Conservation (phyloP, 1,140 invertebrate genomes). For the Apis dorsata region DNA sequence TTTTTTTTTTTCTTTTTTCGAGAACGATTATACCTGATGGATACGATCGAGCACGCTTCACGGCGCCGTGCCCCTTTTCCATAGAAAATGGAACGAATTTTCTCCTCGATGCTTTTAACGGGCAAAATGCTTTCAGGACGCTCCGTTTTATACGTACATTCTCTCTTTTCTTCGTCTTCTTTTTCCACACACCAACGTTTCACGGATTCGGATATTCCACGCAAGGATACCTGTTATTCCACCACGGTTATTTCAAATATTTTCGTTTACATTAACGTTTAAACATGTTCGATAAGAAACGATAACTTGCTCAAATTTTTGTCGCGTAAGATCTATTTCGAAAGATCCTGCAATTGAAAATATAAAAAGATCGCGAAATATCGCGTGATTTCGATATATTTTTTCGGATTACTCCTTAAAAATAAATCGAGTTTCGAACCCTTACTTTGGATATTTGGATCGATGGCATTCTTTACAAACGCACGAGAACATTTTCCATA, state of each 20-base stretch:
- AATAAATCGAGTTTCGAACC: too few species aligned
- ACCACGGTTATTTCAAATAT: not conserved
- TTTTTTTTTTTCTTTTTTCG: slow-evolving; percentile 25
- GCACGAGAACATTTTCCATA: not conserved
- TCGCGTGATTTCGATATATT: too few species aligned
- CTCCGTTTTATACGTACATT: slow-evolving; percentile 59
- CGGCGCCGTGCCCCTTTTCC: slow-evolving; percentile 50
- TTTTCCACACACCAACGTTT: not conserved
- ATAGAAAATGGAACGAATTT: slow-evolving; percentile 62
- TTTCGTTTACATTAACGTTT: not conserved
- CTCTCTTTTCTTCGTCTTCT: slow-evolving; percentile 31
- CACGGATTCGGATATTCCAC: slow-evolving; percentile 11
- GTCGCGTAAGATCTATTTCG: too few species aligned
- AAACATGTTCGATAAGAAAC: too few species aligned
- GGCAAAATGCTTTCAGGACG: slow-evolving; percentile 63
- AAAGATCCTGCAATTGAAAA: too few species aligned
- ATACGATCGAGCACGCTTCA: slow-evolving; percentile 57
- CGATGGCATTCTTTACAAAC: not conserved
- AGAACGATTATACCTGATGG: slow-evolving; percentile 59
- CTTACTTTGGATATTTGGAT: too few species aligned
- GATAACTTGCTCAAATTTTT: too few species aligned
- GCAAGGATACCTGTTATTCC: not conserved
- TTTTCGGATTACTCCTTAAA: too few species aligned
- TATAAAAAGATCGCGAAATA: too few species aligned
- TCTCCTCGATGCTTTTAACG: slow-evolving; percentile 64